These are phyloP conservation scores for Stichopus chloronotus DNA, from an alignment of 35 echinoderm and acorn worm species.

Conservation along the genomic window DNA sequence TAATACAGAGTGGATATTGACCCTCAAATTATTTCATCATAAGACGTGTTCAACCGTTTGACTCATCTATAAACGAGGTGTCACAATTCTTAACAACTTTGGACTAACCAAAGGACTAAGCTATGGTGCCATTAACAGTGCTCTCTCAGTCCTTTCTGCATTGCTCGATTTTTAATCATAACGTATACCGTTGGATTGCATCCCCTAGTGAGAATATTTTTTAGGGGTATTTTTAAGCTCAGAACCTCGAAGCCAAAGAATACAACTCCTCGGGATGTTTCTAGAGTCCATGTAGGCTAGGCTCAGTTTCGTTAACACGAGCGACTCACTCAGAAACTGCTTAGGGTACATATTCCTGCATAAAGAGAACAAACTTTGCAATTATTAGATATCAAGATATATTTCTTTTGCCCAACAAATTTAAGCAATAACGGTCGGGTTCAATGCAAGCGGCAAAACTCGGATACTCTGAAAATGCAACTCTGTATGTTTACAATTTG, in stretches of 20 bases:
- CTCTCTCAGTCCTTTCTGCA: slow-evolving; percentile 51
- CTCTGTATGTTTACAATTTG: no score
- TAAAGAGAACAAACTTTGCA: slow-evolving; percentile 14
- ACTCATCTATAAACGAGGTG: slow-evolving; percentile 8
- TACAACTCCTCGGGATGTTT: not conserved
- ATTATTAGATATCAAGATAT: slow-evolving; percentile 2
- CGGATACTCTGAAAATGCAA: no score
- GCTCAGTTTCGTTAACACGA: not conserved
- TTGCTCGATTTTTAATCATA: slow-evolving; percentile 6
- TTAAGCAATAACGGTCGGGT: not conserved
- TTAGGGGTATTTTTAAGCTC: not conserved
- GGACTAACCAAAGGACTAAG: not conserved
- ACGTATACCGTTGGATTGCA: not conserved
- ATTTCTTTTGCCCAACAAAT: slow-evolving; percentile 25
- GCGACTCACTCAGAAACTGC: slow-evolving; percentile 1
- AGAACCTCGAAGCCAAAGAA: not conserved
- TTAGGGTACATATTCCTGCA: not conserved
- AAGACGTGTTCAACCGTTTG: not conserved
- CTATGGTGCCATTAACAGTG: slow-evolving; percentile 51
- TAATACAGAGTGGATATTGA: slow-evolving; percentile 40
- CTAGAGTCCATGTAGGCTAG: not conserved
- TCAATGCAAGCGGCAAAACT: no score
- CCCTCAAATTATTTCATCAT: slow-evolving; percentile 10
- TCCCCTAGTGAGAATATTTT: not conserved
- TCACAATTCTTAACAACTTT: not conserved